phyloP scores from a whole-genome alignment of 2,888 invertebrate genomes.

The Drosophila trichaetosa region DNA sequence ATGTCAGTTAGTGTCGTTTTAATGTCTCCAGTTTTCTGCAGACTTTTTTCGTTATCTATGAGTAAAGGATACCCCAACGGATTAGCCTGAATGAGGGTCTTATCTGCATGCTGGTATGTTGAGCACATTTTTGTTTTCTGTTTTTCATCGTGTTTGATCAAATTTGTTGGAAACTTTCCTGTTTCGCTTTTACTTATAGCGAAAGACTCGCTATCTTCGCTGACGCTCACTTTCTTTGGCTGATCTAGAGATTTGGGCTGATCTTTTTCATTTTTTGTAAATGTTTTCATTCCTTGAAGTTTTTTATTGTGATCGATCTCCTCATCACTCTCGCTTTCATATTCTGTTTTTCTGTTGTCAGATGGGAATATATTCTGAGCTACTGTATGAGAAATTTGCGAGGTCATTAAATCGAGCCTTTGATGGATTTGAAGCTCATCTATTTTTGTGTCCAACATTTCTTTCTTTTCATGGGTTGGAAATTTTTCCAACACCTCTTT shows the following conservation, averaged over 20 bases:
- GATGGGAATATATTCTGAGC: slow-evolving; percentile 45
- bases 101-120: neutral
- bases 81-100: neutral
- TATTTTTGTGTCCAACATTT: neutral
- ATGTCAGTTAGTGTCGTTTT: neutral
- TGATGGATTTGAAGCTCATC: slow-evolving; percentile 17
- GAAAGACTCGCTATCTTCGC: neutral
- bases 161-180: slow-evolving; percentile 43
- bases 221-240: neutral
- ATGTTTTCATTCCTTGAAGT: slow-evolving; percentile 23
- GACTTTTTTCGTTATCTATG: neutral
- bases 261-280: slow-evolving; percentile 19
- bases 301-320: slow-evolving; percentile 40
- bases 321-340: slow-evolving; percentile 67
- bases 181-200: neutral
- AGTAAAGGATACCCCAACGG: neutral
- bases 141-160: neutral
- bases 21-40: neutral
- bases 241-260: neutral
- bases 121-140: neutral
- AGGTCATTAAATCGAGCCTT: neutral
- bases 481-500: slow-evolving; percentile 39
- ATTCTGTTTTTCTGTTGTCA: slow-evolving; percentile 11
- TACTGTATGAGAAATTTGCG: neutral
- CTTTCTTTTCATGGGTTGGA: slow-evolving; percentile 39